phyloP scores from a whole-genome alignment of 2,797 vertebrate genomes.

The Calcarius lapponicus region DNA sequence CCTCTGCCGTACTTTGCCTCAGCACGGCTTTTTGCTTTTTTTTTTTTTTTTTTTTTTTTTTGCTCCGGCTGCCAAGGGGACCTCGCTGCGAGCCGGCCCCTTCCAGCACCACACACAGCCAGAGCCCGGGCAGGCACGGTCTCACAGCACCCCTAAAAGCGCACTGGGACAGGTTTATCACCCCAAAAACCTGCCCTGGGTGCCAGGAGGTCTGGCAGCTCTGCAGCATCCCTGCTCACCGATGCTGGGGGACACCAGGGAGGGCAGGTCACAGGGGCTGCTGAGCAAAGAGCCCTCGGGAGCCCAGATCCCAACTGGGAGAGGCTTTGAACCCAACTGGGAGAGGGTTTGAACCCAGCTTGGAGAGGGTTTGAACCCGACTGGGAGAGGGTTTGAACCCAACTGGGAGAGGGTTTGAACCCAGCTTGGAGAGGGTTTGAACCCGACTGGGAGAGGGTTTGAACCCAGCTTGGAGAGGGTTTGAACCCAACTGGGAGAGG shows the following conservation, averaged over 20 bases:
- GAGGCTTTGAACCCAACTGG: too few species aligned
- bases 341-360: too few species aligned
- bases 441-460: too few species aligned
- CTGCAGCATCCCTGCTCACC: not conserved
- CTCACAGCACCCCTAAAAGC: not conserved
- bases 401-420: too few species aligned
- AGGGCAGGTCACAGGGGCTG: not conserved
- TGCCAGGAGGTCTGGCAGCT: not conserved
- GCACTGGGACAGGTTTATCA: fast-evolving
- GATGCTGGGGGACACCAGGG: not conserved
- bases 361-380: too few species aligned
- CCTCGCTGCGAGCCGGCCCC: not conserved
- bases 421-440: too few species aligned
- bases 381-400: too few species aligned
- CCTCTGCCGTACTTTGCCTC: not conserved
- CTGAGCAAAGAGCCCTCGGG: not conserved
- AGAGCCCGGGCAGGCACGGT: not conserved
- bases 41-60: not conserved
- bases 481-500: too few species aligned
- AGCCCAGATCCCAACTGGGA: not conserved
- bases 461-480: too few species aligned
- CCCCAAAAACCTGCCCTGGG: not conserved
- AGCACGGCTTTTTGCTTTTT: not conserved
- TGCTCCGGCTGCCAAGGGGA: not conserved
- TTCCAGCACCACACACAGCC: not conserved